Evolutionary conservation across 2,113 vertebrate species (phyloP).

Genomic region (Thunnus maccoyii): DNA sequence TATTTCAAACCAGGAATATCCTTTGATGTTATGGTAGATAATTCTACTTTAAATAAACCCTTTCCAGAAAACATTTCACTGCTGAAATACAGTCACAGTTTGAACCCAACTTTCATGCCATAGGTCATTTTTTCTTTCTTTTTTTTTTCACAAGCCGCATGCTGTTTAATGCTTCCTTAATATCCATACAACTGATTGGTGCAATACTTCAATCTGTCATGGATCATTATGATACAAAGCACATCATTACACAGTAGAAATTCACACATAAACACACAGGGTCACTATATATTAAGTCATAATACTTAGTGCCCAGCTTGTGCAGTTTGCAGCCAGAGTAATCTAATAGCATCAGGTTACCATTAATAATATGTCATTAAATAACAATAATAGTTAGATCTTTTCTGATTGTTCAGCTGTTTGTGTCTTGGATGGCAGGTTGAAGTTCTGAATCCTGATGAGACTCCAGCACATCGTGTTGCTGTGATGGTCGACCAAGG

Average conservation of each 20-base stretch:
- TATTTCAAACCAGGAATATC: conserved; percentile 94
- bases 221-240: neutral
- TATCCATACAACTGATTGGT: neutral
- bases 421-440: conserved; percentile 70
- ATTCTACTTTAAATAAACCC: neutral
- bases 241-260: neutral
- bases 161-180: neutral
- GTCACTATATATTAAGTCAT: neutral
- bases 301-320: neutral
- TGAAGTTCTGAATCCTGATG: conserved; percentile 84
- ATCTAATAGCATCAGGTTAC: neutral
- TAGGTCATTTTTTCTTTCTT: too few species aligned
- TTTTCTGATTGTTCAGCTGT: neutral
- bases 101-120: too few species aligned
- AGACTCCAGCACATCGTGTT: conserved; percentile 77
- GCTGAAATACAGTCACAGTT: neutral
- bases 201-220: neutral
- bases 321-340: neutral
- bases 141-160: too few species aligned
- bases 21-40: conserved; percentile 88
- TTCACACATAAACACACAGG: too few species aligned
- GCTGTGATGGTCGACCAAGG: conserved; percentile 44
- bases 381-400: neutral
- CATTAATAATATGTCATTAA: neutral
- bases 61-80: neutral